Percentiles rank a stretch among this genome's conserved stretches.
Conservation (phyloP, 2,888 invertebrate genomes). For the Junonia oenone region DNA sequence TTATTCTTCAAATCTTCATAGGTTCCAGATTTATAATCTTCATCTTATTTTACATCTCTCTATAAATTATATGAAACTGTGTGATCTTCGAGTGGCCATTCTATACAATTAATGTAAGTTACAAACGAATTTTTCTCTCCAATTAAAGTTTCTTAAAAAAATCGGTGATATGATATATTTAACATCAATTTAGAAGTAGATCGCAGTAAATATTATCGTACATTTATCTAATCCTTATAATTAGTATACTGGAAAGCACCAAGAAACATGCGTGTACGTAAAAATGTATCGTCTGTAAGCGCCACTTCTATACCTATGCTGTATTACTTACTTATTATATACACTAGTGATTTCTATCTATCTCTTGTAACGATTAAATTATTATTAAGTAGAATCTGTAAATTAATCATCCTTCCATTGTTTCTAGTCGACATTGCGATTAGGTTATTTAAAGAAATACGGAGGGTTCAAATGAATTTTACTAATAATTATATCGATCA, state of each 20-base stretch:
- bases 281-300: slow-evolving; percentile 44
- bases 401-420: slow-evolving; percentile 67
- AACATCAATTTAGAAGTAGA: slow-evolving; percentile 47
- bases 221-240: slow-evolving; percentile 38
- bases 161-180: slow-evolving; percentile 49
- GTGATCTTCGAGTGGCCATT: slow-evolving; percentile 57
- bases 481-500: slow-evolving; percentile 35
- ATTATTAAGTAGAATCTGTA: slow-evolving; percentile 65
- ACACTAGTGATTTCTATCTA: slow-evolving; percentile 71
- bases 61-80: slow-evolving; percentile 40
- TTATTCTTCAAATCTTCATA: slow-evolving; percentile 3
- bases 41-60: slow-evolving; percentile 1
- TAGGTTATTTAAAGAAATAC: slow-evolving; percentile 22
- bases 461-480: slow-evolving; percentile 24
- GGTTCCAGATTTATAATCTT: slow-evolving; percentile 1
- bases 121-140: slow-evolving; percentile 48
- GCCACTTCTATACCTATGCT: slow-evolving; percentile 41
- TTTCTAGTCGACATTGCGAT: slow-evolving; percentile 34
- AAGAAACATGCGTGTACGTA: slow-evolving; percentile 51
- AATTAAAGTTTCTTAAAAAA: slow-evolving; percentile 47
- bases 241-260: slow-evolving; percentile 55
- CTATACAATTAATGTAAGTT: slow-evolving; percentile 51
- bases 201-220: slow-evolving; percentile 37
- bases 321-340: slow-evolving; percentile 55
- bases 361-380: slow-evolving; percentile 53